phyloP scores from a whole-genome alignment of 2,888 invertebrate species.

The Apamea crenata region DNA sequence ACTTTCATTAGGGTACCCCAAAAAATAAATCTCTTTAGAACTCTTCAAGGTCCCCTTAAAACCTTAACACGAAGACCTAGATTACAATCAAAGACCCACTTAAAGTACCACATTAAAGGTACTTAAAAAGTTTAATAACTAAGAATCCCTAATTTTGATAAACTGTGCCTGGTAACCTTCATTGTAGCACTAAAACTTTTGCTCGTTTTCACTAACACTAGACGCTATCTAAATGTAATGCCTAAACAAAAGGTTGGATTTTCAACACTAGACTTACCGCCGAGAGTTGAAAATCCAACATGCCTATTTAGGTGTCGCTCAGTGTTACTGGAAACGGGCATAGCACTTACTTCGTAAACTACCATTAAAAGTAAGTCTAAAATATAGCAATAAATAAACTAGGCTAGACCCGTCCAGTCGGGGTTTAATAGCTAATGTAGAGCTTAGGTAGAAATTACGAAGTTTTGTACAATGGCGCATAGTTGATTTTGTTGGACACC shows the following conservation, averaged over 20 bases:
- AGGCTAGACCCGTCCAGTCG: slow-evolving; percentile 22
- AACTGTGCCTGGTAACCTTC: slow-evolving; percentile 22
- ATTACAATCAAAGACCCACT: background rate
- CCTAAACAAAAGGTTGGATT: background rate
- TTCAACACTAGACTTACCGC: background rate
- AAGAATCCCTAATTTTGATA: slow-evolving; percentile 45
- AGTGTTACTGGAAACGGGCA: background rate
- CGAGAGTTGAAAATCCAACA: background rate
- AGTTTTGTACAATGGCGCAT: slow-evolving; percentile 20
- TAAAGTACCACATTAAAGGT: background rate
- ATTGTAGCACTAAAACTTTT: background rate
- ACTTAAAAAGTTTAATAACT: slow-evolving; percentile 22
- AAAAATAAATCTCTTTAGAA: background rate
- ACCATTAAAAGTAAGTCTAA: slow-evolving; percentile 44
- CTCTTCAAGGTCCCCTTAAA: slow-evolving; percentile 1
- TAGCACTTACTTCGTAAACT: slow-evolving; percentile 29
- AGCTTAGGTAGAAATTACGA: slow-evolving; percentile 2
- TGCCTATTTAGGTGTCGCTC: background rate
- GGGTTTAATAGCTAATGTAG: slow-evolving; percentile 30
- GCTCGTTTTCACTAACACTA: background rate
- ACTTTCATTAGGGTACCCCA: background rate
- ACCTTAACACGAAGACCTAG: background rate
- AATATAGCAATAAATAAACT: slow-evolving; percentile 43
- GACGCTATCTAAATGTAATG: background rate
- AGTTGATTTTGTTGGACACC: background rate